These are phyloP conservation scores for Hipposideros armiger DNA, from an alignment of 2,113 vertebrate species.

Conservation along the genomic window DNA sequence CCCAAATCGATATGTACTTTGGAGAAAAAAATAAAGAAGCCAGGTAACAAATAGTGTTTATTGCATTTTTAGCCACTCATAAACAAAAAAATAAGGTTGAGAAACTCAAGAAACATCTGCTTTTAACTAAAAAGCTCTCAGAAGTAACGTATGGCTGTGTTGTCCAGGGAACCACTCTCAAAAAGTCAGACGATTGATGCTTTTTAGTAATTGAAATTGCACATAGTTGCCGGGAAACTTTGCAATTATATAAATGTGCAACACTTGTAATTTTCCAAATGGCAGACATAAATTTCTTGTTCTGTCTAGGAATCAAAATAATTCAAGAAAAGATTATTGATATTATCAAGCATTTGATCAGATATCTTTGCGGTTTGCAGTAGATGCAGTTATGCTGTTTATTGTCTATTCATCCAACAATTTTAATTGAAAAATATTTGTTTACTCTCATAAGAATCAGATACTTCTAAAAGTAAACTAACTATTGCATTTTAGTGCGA, in stretches of 20 bases:
- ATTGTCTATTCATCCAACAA: not conserved
- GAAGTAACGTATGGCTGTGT: slow-evolving; percentile 2
- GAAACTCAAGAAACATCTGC: slow-evolving; percentile 29
- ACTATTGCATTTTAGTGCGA: not conserved
- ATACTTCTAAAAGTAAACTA: not conserved
- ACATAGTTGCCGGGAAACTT: not conserved
- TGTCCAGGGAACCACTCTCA: not conserved
- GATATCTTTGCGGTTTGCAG: not conserved
- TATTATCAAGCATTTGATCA: not conserved
- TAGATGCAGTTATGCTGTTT: not conserved
- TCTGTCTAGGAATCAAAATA: slow-evolving; percentile 39
- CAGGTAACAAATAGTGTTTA: not conserved
- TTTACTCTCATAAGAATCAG: not conserved
- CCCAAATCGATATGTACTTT: not conserved
- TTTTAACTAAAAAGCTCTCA: slow-evolving; percentile 46
- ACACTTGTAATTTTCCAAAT: slow-evolving; percentile 4
- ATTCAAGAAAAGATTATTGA: not conserved
- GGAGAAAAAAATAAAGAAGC: not conserved
- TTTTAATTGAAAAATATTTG: slow-evolving; percentile 31
- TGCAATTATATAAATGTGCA: slow-evolving; percentile 5
- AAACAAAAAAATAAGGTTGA: not conserved
- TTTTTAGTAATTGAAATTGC: slow-evolving; percentile 55
- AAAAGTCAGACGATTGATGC: slow-evolving; percentile 1
- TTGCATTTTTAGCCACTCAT: not conserved
- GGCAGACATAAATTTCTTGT: not conserved